Percentiles rank a stretch among this genome's conserved stretches.
Evolutionary conservation across 37 sponge, comb jelly and placozoan species (phyloP).

Genomic region (Halisarca cf. caerulea): DNA sequence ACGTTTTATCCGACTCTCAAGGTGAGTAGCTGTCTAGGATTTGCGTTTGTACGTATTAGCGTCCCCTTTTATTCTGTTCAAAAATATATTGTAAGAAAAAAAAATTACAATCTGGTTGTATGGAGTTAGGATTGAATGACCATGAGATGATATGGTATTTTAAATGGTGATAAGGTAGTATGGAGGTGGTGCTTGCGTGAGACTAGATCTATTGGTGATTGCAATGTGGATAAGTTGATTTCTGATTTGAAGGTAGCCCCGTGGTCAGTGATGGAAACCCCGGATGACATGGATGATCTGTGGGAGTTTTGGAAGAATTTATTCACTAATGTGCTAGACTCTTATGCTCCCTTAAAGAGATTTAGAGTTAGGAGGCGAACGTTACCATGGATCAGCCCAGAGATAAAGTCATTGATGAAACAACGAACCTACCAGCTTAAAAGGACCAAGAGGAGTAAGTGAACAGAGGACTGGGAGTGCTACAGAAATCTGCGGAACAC

Average conservation of each 20-base stretch:
- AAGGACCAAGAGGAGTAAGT: neutral
- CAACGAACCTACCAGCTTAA: neutral
- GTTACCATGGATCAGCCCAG: neutral
- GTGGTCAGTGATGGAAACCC: neutral
- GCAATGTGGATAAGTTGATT: neutral
- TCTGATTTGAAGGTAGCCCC: neutral
- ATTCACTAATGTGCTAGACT: neutral
- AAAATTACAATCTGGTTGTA: neutral
- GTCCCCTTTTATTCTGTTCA: neutral
- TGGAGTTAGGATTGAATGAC: conserved; percentile 26
- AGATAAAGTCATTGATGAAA: neutral
- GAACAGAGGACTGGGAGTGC: neutral
- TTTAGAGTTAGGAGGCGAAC: neutral
- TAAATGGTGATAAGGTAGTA: too few species aligned
- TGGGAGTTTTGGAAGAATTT: neutral
- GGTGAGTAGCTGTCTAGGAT: too few species aligned
- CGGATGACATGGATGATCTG: neutral
- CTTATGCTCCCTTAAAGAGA: neutral
- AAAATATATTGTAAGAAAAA: neutral
- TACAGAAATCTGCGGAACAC: neutral
- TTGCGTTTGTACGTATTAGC: too few species aligned
- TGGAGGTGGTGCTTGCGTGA: neutral
- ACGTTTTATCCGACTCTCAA: too few species aligned
- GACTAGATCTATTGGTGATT: neutral
- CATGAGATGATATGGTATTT: conserved; percentile 18